Conservation (phyloP, 2,797 vertebrate species). For the Lacerta agilis region DNA sequence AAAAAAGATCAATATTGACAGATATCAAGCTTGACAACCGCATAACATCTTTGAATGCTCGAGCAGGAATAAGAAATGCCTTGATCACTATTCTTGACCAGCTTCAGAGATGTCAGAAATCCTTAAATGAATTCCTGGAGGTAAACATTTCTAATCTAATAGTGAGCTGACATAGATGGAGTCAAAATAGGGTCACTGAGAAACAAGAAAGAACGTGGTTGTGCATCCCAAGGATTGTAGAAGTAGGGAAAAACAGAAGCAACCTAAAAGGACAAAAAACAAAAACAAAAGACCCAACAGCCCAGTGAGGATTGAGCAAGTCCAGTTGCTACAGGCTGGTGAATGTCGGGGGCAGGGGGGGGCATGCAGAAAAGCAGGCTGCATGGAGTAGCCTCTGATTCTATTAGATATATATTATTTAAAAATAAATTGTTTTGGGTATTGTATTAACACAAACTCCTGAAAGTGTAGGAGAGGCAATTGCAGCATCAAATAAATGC, state of each 20-base stretch:
- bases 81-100: constrained; percentile 92
- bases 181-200: neutral
- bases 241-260: neutral
- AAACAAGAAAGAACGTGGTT: neutral
- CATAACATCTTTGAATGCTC: constrained; percentile 87
- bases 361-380: neutral
- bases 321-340: neutral
- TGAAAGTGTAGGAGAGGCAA: neutral
- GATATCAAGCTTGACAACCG: constrained; percentile 92
- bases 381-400: too few relatives aligned
- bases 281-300: too few relatives aligned
- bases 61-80: constrained; percentile 88
- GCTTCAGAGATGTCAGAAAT: constrained; percentile 97
- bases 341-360: too few relatives aligned
- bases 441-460: neutral
- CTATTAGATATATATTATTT: too few relatives aligned
- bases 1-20: constrained; percentile 88
- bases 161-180: neutral
- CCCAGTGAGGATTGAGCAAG: neutral
- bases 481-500: neutral
- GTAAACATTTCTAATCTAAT: constrained; percentile 71
- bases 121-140: constrained; percentile 97
- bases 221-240: neutral
- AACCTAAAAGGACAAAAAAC: neutral
- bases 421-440: neutral